Conservation (phyloP, 2,113 vertebrate species). For the Callopanchax toddi region DNA sequence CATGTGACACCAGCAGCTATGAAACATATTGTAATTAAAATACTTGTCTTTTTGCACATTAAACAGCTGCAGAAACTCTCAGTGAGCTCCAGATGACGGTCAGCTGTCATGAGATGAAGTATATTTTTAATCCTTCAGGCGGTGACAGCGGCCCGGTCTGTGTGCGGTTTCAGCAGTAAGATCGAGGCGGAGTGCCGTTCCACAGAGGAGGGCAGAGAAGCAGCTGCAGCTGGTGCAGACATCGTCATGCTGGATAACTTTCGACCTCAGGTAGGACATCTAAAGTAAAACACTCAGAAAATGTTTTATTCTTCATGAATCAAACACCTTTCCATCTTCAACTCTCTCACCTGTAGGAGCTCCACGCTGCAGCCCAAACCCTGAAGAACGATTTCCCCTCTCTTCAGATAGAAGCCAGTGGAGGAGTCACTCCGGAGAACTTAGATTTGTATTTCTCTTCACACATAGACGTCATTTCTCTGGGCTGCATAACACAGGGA, state of each 20-base stretch:
- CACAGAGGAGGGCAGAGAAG: conserved; percentile 74
- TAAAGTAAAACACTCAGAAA: background rate
- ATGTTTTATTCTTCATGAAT: too few species aligned
- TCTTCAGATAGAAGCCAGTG: conserved; percentile 83
- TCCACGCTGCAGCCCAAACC: conserved; percentile 69
- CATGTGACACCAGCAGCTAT: too few species aligned
- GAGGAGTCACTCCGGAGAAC: conserved; percentile 78
- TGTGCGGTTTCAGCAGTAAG: conserved; percentile 80
- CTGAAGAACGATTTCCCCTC: conserved; percentile 79
- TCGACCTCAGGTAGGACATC: conserved; percentile 73
- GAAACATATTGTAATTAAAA: background rate
- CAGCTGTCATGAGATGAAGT: background rate
- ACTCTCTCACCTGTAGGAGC: conserved; percentile 62
- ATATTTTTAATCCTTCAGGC: conserved; percentile 64
- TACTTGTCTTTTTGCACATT: too few species aligned
- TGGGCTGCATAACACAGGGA: conserved; percentile 87
- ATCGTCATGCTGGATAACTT: conserved; percentile 88
- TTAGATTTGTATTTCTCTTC: conserved; percentile 77
- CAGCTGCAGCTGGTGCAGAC: conserved; percentile 78
- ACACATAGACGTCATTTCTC: conserved; percentile 81
- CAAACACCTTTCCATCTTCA: too few species aligned
- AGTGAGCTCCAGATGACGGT: background rate
- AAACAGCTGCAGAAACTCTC: background rate
- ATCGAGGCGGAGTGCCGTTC: conserved; percentile 85
- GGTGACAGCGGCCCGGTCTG: conserved; percentile 60